Percentiles rank a stretch among this genome's conserved stretches.
Evolutionary conservation across 23 tunicate genomes (phyloP).

Genomic region (Styela clava): DNA sequence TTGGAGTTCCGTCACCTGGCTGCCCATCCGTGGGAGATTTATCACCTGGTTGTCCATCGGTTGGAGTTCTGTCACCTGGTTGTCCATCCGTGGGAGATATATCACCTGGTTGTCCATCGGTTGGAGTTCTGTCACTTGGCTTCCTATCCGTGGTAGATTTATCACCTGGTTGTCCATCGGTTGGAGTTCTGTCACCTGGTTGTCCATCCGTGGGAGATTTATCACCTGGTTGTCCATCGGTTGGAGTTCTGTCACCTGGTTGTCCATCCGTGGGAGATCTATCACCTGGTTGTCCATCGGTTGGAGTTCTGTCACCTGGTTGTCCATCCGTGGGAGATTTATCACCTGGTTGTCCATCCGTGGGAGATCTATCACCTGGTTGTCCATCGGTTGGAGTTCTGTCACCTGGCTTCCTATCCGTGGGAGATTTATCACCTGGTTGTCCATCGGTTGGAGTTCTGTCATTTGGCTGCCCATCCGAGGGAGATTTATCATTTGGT

Average conservation of each 20-base stretch:
- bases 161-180: too few relatives aligned
- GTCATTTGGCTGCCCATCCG: neutral
- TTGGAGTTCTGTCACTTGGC: slow-evolving; percentile 3
- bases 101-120: neutral
- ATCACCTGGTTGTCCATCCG: neutral
- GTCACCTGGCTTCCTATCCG: too few relatives aligned
- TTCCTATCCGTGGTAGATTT: neutral
- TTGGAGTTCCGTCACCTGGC: neutral
- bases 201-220: neutral
- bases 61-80: neutral
- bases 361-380: neutral
- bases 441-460: neutral
- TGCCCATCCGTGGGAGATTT: neutral
- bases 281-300: slow-evolving; percentile 6
- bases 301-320: neutral
- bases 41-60: neutral
- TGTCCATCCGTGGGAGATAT: slow-evolving; percentile 8
- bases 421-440: neutral
- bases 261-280: neutral
- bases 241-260: neutral
- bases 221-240: neutral
- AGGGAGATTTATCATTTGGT: neutral
- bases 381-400: neutral
- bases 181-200: neutral
- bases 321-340: neutral